Percentiles rank a stretch among this genome's conserved stretches.
phyloP scores from a whole-genome alignment of 1,140 invertebrate genomes.

The Heliconius eleuchia region DNA sequence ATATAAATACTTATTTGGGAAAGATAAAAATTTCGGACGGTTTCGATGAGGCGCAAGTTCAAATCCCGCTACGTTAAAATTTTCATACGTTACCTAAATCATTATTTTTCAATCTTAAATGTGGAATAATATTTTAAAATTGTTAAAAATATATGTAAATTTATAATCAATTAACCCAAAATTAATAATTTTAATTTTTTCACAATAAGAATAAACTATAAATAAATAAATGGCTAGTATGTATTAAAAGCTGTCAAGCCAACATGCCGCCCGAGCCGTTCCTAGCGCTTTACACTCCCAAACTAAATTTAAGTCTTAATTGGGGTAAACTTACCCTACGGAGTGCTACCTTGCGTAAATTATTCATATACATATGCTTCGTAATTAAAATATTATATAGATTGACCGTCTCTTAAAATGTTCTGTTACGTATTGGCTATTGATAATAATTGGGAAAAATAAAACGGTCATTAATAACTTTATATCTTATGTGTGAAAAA shows the following conservation, averaged over 20 bases:
- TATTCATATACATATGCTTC: slow-evolving; percentile 42
- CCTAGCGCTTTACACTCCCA: slow-evolving; percentile 50
- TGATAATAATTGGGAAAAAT: slow-evolving; percentile 40
- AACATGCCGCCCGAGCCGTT: slow-evolving; percentile 61
- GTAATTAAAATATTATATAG: slow-evolving; percentile 41
- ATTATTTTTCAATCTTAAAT: no score
- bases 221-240: slow-evolving; percentile 50
- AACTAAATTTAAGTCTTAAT: slow-evolving; percentile 64
- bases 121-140: not conserved
- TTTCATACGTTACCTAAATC: no score
- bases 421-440: slow-evolving; percentile 51
- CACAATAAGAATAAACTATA: slow-evolving; percentile 8
- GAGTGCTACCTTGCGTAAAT: slow-evolving; percentile 43
- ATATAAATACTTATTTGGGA: not conserved
- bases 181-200: not conserved
- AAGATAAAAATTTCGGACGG: no score
- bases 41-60: no score
- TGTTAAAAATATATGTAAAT: not conserved
- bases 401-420: slow-evolving; percentile 37
- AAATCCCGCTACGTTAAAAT: no score
- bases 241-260: slow-evolving; percentile 74
- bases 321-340: slow-evolving; percentile 65
- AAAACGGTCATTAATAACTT: slow-evolving; percentile 46
- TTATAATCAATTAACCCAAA: not conserved
- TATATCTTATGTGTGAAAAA: slow-evolving; percentile 56